Percentiles rank a stretch among this genome's conserved stretches.
These are phyloP conservation scores for Meta bourneti DNA, from an alignment of 2,888 invertebrate species.

Conservation along the genomic window DNA sequence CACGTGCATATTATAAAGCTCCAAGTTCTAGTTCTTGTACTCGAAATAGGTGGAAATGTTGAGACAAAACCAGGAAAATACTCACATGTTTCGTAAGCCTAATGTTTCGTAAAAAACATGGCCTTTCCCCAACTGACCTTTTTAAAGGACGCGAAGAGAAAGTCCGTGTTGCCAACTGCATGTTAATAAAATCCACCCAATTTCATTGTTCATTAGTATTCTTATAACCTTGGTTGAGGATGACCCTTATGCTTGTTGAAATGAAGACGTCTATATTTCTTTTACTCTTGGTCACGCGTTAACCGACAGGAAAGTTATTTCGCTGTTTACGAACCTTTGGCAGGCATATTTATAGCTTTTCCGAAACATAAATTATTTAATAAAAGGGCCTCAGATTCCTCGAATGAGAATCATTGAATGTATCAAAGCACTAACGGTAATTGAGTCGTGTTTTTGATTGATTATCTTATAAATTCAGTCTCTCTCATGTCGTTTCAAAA, in stretches of 20 bases:
- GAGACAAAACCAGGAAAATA: neutral
- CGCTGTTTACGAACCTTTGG: neutral
- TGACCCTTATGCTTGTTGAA: neutral
- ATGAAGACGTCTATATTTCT: neutral
- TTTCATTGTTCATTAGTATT: constrained; percentile 30
- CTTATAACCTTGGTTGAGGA: constrained; percentile 6
- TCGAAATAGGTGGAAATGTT: neutral
- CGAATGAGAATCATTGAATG: too few species aligned
- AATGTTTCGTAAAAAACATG: constrained; percentile 29
- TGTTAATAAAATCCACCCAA: constrained; percentile 42
- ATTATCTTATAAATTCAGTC: too few species aligned
- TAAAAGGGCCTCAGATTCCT: neutral
- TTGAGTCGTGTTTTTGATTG: too few species aligned
- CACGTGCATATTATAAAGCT: too few species aligned
- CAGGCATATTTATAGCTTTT: neutral
- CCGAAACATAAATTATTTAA: neutral
- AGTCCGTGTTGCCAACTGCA: constrained; percentile 36
- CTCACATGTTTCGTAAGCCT: constrained; percentile 6
- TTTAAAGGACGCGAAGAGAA: constrained; percentile 10
- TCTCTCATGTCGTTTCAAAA: too few species aligned
- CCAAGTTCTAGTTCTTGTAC: neutral
- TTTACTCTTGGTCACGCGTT: neutral
- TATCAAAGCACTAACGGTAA: too few species aligned
- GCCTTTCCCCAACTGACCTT: constrained; percentile 46
- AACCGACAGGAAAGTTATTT: neutral